phyloP scores from a whole-genome alignment of 2,113 vertebrate species.

The Coreoperca whiteheadi region DNA sequence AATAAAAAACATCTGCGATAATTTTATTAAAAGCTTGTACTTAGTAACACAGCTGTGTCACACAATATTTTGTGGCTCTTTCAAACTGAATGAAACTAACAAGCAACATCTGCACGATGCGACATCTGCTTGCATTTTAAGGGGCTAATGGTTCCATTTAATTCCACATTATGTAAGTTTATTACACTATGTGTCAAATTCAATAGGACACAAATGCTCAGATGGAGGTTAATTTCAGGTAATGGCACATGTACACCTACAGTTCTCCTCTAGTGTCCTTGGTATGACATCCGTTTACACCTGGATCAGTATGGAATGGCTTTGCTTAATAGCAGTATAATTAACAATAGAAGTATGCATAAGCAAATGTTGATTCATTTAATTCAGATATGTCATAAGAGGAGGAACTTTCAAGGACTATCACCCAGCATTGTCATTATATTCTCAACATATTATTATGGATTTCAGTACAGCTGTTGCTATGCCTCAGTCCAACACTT shows the following conservation, averaged over 20 bases:
- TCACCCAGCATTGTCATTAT: slow-evolving; percentile 9
- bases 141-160: slow-evolving; percentile 47
- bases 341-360: slow-evolving; percentile 13
- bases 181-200: slow-evolving; percentile 60
- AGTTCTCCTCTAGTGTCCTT: slow-evolving; percentile 55
- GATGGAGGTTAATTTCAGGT: slow-evolving; percentile 40
- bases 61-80: slow-evolving; percentile 40
- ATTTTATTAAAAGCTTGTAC: slow-evolving; percentile 38
- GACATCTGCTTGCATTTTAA: slow-evolving; percentile 49
- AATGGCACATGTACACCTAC: slow-evolving; percentile 48
- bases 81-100: slow-evolving; percentile 61
- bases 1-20: slow-evolving; percentile 37
- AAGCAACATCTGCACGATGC: slow-evolving; percentile 70
- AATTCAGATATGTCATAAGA: slow-evolving; percentile 28
- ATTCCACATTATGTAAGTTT: slow-evolving; percentile 41
- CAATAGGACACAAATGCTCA: slow-evolving; percentile 54
- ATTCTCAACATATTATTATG: slow-evolving; percentile 23
- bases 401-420: slow-evolving; percentile 45
- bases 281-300: slow-evolving; percentile 52
- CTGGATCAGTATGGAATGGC: slow-evolving; percentile 26
- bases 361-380: slow-evolving; percentile 3
- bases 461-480: slow-evolving; percentile 2
- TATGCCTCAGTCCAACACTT: slow-evolving; percentile 9
- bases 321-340: slow-evolving; percentile 23
- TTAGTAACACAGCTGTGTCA: slow-evolving; percentile 40